Conservation (phyloP, 1,140 invertebrate genomes). For the Procambarus virginalis region DNA sequence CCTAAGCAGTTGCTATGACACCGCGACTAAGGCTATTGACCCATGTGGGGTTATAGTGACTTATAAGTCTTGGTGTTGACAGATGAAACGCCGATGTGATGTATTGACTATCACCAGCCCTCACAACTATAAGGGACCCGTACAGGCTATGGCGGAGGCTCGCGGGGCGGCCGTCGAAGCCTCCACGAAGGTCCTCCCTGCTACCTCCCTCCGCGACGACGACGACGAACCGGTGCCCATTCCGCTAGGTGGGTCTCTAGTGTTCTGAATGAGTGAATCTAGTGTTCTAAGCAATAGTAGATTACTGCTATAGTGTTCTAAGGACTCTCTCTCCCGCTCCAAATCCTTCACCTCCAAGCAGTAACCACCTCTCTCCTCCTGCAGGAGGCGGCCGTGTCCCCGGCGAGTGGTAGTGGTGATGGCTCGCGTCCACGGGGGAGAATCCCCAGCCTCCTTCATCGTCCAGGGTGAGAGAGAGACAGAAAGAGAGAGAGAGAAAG, state of each 20-base stretch:
- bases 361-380: neutral
- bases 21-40: no score
- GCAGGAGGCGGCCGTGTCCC: neutral
- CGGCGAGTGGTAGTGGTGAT: conserved; percentile 72
- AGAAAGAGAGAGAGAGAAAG: no score
- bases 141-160: neutral
- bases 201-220: neutral
- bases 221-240: neutral
- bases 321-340: neutral
- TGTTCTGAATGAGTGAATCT: no score
- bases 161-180: neutral
- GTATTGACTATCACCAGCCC: neutral
- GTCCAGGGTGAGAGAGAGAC: conserved; percentile 75
- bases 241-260: neutral
- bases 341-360: neutral
- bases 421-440: conserved; percentile 77
- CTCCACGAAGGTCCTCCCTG: neutral
- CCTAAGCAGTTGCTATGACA: no score
- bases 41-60: no score
- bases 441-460: conserved; percentile 78
- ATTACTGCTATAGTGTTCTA: no score
- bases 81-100: conserved; percentile 21
- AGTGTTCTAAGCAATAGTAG: no score
- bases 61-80: neutral
- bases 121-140: neutral